Percentiles rank a stretch among this genome's conserved stretches.
Evolutionary conservation across 2,888 invertebrate species (phyloP).

Genomic region (Tipula vernalis): DNA sequence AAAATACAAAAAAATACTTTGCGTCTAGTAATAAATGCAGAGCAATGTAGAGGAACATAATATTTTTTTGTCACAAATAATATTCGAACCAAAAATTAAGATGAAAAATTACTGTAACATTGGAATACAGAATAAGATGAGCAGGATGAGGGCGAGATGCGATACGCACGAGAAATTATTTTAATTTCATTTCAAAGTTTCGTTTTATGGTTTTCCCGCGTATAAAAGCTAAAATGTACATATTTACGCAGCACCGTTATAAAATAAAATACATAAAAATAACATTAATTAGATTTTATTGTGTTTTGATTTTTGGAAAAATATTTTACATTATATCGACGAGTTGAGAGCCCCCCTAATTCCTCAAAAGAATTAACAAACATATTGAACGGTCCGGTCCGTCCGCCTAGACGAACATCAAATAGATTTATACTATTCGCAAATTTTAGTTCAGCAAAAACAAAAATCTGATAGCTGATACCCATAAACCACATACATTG

Average conservation of each 20-base stretch:
- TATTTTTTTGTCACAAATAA: background rate
- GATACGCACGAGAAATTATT: background rate
- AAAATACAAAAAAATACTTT: background rate
- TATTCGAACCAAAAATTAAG: background rate
- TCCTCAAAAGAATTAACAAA: no score
- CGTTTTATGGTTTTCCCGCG: background rate
- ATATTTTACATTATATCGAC: no score
- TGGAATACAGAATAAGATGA: background rate
- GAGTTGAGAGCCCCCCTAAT: no score
- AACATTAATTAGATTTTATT: background rate
- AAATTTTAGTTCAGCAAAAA: no score
- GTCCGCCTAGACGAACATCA: background rate
- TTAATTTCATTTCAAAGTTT: background rate
- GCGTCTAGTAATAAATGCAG: background rate
- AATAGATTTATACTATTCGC: background rate
- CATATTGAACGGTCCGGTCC: no score
- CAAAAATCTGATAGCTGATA: background rate
- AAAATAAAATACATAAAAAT: background rate
- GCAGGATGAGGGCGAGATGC: no score
- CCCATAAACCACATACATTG: background rate
- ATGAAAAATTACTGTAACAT: background rate
- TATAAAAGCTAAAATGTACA: background rate
- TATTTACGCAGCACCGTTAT: background rate
- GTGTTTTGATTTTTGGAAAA: background rate
- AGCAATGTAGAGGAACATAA: background rate